Evolutionary conservation across 2,888 invertebrate species (phyloP).

Genomic region (Cerceris ruficornis): DNA sequence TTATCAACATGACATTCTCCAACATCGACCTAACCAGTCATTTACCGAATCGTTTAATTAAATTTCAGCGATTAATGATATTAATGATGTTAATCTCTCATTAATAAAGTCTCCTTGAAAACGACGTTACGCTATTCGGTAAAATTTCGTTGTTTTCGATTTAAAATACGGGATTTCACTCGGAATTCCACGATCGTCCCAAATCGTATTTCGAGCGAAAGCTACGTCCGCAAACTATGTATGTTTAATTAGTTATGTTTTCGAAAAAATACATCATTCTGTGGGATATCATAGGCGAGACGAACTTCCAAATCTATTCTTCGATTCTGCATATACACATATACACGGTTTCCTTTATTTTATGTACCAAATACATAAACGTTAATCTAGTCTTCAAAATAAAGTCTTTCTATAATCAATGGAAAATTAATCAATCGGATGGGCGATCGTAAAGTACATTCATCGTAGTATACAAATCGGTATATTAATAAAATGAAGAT

Average conservation of each 20-base stretch:
- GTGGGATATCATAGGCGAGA: neutral
- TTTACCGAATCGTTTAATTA: too few species aligned
- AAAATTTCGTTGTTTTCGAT: neutral
- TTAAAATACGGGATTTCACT: neutral
- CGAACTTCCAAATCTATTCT: neutral
- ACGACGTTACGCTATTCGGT: neutral
- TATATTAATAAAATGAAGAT: slow-evolving; percentile 1
- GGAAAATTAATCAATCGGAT: neutral
- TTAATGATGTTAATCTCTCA: too few species aligned
- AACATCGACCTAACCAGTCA: neutral
- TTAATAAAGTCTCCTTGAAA: too few species aligned
- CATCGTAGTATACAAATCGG: neutral
- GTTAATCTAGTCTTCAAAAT: slow-evolving; percentile 12
- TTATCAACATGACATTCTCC: neutral
- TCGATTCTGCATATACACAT: slow-evolving; percentile 26
- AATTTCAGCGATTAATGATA: too few species aligned
- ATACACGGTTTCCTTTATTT: slow-evolving; percentile 13
- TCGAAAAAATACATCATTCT: neutral
- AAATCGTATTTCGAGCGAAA: slow-evolving; percentile 15
- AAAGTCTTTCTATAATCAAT: slow-evolving; percentile 10
- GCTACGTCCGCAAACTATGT: slow-evolving; percentile 5
- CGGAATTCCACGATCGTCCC: neutral
- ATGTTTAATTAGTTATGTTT: neutral
- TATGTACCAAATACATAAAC: slow-evolving; percentile 30
- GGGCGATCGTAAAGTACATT: neutral